phyloP scores from a whole-genome alignment of 2,113 vertebrate species.

The Rana temporaria region DNA sequence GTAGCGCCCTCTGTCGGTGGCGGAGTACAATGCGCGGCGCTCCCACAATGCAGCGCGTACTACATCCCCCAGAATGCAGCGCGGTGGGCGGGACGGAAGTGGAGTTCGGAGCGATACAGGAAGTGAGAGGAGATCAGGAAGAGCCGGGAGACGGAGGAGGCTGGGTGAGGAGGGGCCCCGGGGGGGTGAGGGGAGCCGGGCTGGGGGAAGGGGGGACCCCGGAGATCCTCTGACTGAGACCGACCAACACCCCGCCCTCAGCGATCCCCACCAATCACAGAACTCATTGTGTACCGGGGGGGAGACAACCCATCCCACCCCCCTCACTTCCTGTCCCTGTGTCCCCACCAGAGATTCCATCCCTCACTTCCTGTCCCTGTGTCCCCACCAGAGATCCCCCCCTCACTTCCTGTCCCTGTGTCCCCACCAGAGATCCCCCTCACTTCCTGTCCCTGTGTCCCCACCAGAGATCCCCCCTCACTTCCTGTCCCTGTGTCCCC shows the following conservation, averaged over 20 bases:
- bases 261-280: too few relatives aligned
- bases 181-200: not conserved
- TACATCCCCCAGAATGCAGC: slow-evolving; percentile 22
- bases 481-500: too few relatives aligned
- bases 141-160: slow-evolving; percentile 35
- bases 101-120: slow-evolving; percentile 45
- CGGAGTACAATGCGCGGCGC: not conserved
- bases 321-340: too few relatives aligned
- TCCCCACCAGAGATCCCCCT: too few relatives aligned
- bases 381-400: not conserved
- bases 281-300: too few relatives aligned
- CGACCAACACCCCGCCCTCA: too few relatives aligned
- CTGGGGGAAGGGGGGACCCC: not conserved
- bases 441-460: too few relatives aligned
- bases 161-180: not conserved
- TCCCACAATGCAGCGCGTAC: slow-evolving; percentile 31
- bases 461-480: too few relatives aligned
- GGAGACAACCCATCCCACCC: too few relatives aligned
- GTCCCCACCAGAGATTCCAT: too few relatives aligned
- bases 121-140: slow-evolving; percentile 54
- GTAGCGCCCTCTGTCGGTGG: not conserved
- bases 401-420: too few relatives aligned
- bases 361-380: not conserved
- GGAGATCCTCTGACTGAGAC: too few relatives aligned
- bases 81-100: not conserved